Base-by-base conservation (phyloP, 2,888 invertebrate genomes). In the Phoronis australis region DNA sequence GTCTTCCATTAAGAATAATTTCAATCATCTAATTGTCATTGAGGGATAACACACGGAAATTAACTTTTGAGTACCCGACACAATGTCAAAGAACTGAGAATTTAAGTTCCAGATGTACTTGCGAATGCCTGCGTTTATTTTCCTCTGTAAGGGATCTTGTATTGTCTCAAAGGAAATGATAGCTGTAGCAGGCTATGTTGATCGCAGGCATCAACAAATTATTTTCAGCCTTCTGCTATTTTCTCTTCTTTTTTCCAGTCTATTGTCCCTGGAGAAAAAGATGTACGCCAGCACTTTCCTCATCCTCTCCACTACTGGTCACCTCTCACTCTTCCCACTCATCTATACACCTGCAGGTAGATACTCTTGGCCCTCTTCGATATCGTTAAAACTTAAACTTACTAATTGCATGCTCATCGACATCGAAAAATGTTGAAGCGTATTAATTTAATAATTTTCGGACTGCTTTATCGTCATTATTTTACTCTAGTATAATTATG, bases 271-370 rank as follows among this genome's bases (percentile, higher is more conserved):
- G 21, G 78, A 85, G 47, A 84, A 86, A 52, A 79, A 81, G 48
- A 79, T 80, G 27, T 91, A 93, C 74, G 90, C 88, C 2, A 84
- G 83, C 69, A 75, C 85, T 37, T 90, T 87, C 62, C 76, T 90
- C 9, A 78, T 94, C 35, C 71, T 95, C 43, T 85, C 88, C 38
- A 83, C 86, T 15, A 82, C 88, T 1, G 94, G 93, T 0, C 87
- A 90, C 66, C 91, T 88, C 68, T 92, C 95, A 0, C 78, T 97
- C 6, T 88, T 95, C 65, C 97, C 97, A 0, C 79, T 99, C 44
- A 81, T 99, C 2, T 91, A 86, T 71, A 87, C 87, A 35, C 65
- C 65, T 47, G 69, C 77, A 62, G 76, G 76, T 75, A 55, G 61
- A 64, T 39, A 15, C 21, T 18, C 20, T 23, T 15, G 15, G 37